Conservation (phyloP, 2,797 vertebrate species). For the Neostethus bicornis region DNA sequence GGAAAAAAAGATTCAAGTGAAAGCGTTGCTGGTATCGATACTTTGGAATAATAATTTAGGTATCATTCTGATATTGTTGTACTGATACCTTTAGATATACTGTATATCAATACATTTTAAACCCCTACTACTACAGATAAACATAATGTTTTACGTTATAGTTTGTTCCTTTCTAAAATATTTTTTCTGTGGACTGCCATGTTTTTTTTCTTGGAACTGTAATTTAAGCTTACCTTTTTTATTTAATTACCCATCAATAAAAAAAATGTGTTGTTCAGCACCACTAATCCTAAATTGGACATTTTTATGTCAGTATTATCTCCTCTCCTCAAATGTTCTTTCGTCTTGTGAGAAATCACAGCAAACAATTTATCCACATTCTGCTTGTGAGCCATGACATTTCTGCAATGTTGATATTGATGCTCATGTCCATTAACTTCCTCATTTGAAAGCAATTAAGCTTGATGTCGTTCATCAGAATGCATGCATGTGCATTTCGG, state of each 20-base stretch:
- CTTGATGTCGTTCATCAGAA: slow-evolving; percentile 55
- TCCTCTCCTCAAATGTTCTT: not conserved
- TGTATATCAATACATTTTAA: no score
- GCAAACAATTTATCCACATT: slow-evolving; percentile 24
- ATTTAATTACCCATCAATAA: slow-evolving; percentile 14
- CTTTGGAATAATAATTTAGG: no score
- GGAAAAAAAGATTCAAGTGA: no score
- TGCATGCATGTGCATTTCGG: slow-evolving; percentile 41
- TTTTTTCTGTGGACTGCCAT: no score
- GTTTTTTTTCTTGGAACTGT: not conserved
- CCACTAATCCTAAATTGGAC: not conserved
- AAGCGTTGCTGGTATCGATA: no score
- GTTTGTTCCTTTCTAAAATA: no score
- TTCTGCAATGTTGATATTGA: slow-evolving; percentile 31
- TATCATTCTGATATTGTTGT: no score
- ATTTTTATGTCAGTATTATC: slow-evolving; percentile 18
- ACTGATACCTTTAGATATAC: no score
- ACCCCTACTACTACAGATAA: no score
- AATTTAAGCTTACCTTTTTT: slow-evolving; percentile 4
- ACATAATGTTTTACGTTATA: no score
- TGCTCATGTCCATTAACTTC: slow-evolving; percentile 56
- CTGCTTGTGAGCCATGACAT: slow-evolving; percentile 28
- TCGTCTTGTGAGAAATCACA: slow-evolving; percentile 9
- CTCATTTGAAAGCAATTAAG: slow-evolving; percentile 66
- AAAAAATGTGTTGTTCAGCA: slow-evolving; percentile 19